Base-by-base conservation (phyloP, 2,797 vertebrate genomes). In the Hemibagrus guttatus region DNA sequence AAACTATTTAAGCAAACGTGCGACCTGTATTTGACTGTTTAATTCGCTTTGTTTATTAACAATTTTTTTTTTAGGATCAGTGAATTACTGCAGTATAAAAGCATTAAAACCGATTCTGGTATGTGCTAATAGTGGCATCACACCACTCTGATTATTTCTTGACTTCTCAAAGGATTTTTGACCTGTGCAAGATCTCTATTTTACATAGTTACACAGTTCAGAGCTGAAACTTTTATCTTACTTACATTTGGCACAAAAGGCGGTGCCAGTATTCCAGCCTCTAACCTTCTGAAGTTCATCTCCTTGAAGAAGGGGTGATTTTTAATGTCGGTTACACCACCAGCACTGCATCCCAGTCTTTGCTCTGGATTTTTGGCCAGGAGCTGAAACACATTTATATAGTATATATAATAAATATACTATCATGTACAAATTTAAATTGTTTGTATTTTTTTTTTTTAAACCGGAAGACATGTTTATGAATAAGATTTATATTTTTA, bases 241-340 rank as follows among this genome's bases (percentile, higher is more conserved):
- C 94, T 95, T 91, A 93, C 97, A 1, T 97, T 95, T 0, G 96
- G 96, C 90, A 94, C 94, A 14, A 97, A 97, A 0, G 95, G 91
- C 0, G 97, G 94, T 0, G 91, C 28, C 12, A 95, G 85, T 0
- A 95, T 89, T 68, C 96, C 96, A 0, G 95, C 96, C 87, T 97
- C 96, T 93, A 97, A 92, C 92, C 95, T 94, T 90, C 95, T 94
- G 93, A 97, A 97, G 93, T 97, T 96, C 89, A 97, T 94, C 14
- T 88, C 88, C 26, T 69, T 82, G 90, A 97, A 97, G 93, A 97
- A 97, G 0, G 90, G 89, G 35, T 97, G 96, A 0, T 87, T 69
- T 92, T 94, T 95, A 1, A 97, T 94, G 4, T 92, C 94, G 4
- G 42, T 79, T 0, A 91, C 93, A 0, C 93, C 94, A 0, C 88